Evolutionary conservation across 1,140 invertebrate genomes (phyloP), one percentile per base, ranked within the genome.

Genomic region (Paracyclopina nana): DNA sequence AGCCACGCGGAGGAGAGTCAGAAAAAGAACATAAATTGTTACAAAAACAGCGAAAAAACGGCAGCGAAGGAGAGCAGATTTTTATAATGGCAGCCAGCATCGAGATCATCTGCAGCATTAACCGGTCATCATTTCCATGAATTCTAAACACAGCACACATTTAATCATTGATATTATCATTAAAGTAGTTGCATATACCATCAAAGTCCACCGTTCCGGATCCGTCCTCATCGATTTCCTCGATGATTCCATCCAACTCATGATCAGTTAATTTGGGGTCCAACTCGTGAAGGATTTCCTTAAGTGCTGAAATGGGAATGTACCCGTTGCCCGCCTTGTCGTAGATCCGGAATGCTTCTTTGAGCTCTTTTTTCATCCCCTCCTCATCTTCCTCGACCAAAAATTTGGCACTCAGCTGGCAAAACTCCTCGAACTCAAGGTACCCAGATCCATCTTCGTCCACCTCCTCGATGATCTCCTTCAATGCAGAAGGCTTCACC

Each of bases 211-310:
- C 80, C 1, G 81, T 83, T 48, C 80, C 80, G 0, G 79, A 82
- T 12, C 69, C 68, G 54, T 71, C 69, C 18, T 68, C 64, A 57
- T 73, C 70, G 53, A 72, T 71, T 60, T 72, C 71, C 12, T 65
- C 63, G 62, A 94, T 92, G 76, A 92, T 90, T 62, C 85, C 82
- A 60, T 92, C 84, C 55, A 94, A 70, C 64, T 92, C 87, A 52
- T 82, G 77, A 53, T 88, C 78, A 29, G 85, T 90, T 40, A 94
- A 70, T 63, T 88, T 85, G 61, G 91, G 85, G 60, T 94, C 87
- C 53, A 94, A 66, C 63, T 91, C 87, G 40, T 81, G 72, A 11
- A 94, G 69, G 61, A 94, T 92, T 68, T 92, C 87, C 55, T 79
- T 75, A 54, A 94, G 69, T 62, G 83, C 85, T 26, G 81, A 79